phyloP scores from a whole-genome alignment of 2,888 invertebrate species.

The Pycnomerus fuliginosus region DNA sequence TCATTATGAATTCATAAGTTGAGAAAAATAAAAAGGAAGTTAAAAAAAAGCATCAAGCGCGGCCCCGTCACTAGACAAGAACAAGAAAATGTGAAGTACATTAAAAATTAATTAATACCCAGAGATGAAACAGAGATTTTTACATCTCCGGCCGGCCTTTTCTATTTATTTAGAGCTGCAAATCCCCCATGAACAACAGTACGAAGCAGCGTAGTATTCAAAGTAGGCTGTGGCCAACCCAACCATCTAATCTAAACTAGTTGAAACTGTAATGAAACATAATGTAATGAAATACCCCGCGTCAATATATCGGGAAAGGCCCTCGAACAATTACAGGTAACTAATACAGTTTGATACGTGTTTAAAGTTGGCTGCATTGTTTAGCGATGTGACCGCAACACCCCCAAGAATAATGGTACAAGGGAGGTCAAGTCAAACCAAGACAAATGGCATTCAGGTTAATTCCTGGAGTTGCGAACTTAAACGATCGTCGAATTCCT shows the following conservation, averaged over 20 bases:
- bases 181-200: neutral
- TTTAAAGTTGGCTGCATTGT: conserved; percentile 54
- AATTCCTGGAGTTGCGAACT: conserved; percentile 50
- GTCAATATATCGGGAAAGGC: conserved; percentile 43
- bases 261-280: conserved; percentile 46
- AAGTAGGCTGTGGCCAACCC: no score
- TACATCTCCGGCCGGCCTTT: conserved; percentile 36
- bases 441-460: conserved; percentile 54
- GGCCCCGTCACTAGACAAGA: conserved; percentile 42
- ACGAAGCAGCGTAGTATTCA: conserved; percentile 12
- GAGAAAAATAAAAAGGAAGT: conserved; percentile 59
- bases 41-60: conserved; percentile 39
- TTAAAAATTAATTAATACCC: conserved; percentile 48
- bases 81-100: conserved; percentile 45
- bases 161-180: neutral
- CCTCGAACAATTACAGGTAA: conserved; percentile 50
- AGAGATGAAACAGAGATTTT: conserved; percentile 43
- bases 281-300: conserved; percentile 50
- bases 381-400: conserved; percentile 51
- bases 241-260: conserved; percentile 45
- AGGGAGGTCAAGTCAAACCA: conserved; percentile 52
- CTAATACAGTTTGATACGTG: conserved; percentile 52
- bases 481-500: conserved; percentile 49
- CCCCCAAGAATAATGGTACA: conserved; percentile 49
- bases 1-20: conserved; percentile 66